Conservation (phyloP, 1,140 invertebrate genomes). For the Procambarus virginalis region DNA sequence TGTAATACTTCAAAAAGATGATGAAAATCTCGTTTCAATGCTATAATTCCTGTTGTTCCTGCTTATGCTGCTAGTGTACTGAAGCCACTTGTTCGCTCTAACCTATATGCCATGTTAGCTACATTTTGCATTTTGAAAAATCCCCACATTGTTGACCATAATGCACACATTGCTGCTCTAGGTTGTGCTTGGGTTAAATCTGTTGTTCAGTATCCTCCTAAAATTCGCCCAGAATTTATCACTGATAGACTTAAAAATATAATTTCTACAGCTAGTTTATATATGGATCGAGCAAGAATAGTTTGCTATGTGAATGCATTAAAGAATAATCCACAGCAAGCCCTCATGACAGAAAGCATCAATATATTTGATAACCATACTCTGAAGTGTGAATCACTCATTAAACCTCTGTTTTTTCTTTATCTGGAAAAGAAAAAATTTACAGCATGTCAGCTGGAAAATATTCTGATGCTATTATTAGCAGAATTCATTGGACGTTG, state of each 20-base stretch:
- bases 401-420: conserved; percentile 61
- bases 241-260: conserved; percentile 38
- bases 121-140: conserved; percentile 69
- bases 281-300: conserved; percentile 54
- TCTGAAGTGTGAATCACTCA: conserved; percentile 58
- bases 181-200: conserved; percentile 68
- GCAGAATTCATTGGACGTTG: conserved; percentile 66
- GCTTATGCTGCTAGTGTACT: conserved; percentile 27
- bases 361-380: conserved; percentile 23
- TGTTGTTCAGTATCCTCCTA: conserved; percentile 37
- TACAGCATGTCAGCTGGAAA: neutral
- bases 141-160: conserved; percentile 65
- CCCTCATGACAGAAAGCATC: conserved; percentile 68
- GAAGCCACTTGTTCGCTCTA: conserved; percentile 53
- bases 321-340: conserved; percentile 37
- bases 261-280: conserved; percentile 55
- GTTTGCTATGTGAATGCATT: conserved; percentile 47
- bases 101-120: conserved; percentile 61
- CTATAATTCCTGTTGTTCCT: conserved; percentile 61
- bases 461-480: conserved; percentile 38
- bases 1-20: conserved; percentile 44
- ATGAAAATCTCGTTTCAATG: conserved; percentile 61
- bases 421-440: conserved; percentile 37
- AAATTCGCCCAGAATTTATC: conserved; percentile 50
- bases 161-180: conserved; percentile 65